Base-by-base conservation (phyloP, 2,888 invertebrate genomes). In the Chrysomela aeneicollis region DNA sequence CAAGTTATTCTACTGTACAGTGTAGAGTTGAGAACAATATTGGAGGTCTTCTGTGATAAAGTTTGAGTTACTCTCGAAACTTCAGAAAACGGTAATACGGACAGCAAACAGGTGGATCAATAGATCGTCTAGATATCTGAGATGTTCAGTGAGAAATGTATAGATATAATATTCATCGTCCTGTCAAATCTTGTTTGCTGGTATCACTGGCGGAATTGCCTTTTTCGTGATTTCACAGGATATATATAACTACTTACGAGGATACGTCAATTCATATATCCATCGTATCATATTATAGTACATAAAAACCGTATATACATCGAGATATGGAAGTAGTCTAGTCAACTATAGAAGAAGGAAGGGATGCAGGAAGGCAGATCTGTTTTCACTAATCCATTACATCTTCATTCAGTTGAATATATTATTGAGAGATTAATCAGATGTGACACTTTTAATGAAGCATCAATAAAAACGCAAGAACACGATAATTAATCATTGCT, bases 141-240 rank as follows among this genome's bases (percentile, higher is more conserved):
- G 21, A 19, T 42, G n/a, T 35, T n/a, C 32, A 35, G 26, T 10
- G 2, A 30, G 26, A 52, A 59, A 59, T 30, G 54, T 55, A 62
- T 65, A 53, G 59, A 66, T 66, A 62, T 50, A 62, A 53, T 62
- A 59, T 62, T 66, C 62, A 59, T 66, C 64, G 26, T 52, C 54
- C 50, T 47, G 54, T 46, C 54, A 49, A 59, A 61, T 26, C 26
- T 26, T 54, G 47, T 54, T 62, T 30, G 30, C 15, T 59, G 66
- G 49, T 59, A 55, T 49, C 61, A 53, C 61, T 59, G 42, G 46
- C 17, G 62, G 35, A 66, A 57, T 59, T 59, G 42, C 51, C 19
- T 59, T 42, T 52, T 51, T 35, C 35, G 35, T 10, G 8, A 1
- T 42, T 35, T 32, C 42, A 15, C 18, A 30, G 50, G 50, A 18